Evolutionary conservation across 2,113 vertebrate genomes (phyloP).

Genomic region (Anas platyrhynchos): DNA sequence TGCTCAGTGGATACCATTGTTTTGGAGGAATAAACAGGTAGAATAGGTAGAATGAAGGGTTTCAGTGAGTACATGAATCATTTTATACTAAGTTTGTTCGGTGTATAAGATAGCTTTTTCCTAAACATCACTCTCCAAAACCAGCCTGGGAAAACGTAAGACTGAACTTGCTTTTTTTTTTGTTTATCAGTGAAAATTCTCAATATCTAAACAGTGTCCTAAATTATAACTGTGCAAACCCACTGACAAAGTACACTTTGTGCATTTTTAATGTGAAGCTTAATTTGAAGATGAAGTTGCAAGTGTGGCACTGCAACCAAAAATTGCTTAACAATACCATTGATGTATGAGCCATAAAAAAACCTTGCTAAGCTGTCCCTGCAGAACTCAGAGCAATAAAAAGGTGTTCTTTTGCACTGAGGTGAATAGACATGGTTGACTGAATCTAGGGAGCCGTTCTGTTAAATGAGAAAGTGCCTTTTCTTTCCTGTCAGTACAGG

Average conservation of each 20-base stretch:
- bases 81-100: background rate
- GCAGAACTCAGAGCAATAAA: constrained; percentile 70
- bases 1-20: background rate
- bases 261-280: constrained; percentile 61
- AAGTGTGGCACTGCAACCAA: constrained; percentile 59
- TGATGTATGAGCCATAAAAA: constrained; percentile 73
- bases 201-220: background rate
- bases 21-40: background rate
- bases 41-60: background rate
- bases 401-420: constrained; percentile 69
- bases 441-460: constrained; percentile 69
- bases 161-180: background rate
- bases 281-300: constrained; percentile 66
- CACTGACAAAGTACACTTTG: constrained; percentile 40
- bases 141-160: background rate
- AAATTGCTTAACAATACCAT: constrained; percentile 72
- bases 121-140: background rate
- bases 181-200: constrained; percentile 15
- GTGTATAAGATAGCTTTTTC: background rate
- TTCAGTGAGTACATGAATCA: background rate
- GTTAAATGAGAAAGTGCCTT: constrained; percentile 69
- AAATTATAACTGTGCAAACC: constrained; percentile 20
- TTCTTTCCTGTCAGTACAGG: constrained; percentile 62
- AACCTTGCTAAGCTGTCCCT: constrained; percentile 67
- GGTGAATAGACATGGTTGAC: constrained; percentile 71